Conservation (phyloP, 2,797 vertebrate genomes). For the Ibycter americanus region DNA sequence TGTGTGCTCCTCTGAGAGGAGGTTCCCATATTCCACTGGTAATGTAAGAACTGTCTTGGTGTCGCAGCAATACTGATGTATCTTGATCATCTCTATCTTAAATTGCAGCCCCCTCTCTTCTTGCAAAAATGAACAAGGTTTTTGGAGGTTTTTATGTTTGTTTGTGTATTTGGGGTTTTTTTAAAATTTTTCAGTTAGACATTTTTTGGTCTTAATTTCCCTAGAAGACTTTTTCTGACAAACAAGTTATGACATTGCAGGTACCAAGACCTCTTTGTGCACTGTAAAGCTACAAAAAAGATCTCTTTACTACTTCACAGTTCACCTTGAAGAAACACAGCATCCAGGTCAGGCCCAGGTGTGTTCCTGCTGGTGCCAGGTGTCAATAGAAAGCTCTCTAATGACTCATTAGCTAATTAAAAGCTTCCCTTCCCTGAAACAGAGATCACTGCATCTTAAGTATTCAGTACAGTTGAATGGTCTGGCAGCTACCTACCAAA, state of each 20-base stretch:
- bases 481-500: not conserved
- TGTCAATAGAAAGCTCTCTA: not conserved
- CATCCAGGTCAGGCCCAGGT: not conserved
- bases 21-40: not conserved
- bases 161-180: not conserved
- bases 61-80: not conserved
- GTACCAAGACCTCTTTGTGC: not conserved
- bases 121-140: not conserved
- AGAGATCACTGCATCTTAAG: not conserved
- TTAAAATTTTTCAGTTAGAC: not conserved
- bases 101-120: not conserved
- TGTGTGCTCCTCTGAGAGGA: not conserved
- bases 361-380: not conserved
- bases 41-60: not conserved
- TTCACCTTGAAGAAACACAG: not conserved
- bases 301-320: not conserved
- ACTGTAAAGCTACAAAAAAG: not conserved
- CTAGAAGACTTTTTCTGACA: not conserved
- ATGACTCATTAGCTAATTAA: conserved; percentile 31
- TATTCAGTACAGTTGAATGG: not conserved
- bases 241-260: not conserved
- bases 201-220: not conserved
- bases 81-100: not conserved
- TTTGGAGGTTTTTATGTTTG: not conserved
- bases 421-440: not conserved